Evolutionary conservation across 2,113 vertebrate genomes (phyloP), one percentile per base, ranked within the genome.

Genomic region (Mellivora capensis): DNA sequence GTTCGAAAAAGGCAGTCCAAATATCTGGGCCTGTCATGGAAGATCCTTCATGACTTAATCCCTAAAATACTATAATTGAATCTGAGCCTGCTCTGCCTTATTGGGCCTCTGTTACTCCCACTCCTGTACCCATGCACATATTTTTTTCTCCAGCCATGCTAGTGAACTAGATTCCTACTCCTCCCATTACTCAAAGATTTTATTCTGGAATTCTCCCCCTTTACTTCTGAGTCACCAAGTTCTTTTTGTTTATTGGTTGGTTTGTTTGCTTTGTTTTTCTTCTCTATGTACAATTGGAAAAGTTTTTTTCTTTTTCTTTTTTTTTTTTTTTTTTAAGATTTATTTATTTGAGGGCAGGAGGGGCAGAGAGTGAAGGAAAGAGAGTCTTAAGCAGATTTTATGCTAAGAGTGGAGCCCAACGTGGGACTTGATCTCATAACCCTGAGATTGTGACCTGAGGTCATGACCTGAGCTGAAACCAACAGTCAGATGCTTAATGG

Each of bases 111-210:
- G 4, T 25, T 8, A 3, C 44, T 31, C 2, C 7, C 15, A 1
- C 7, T 20, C 6, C 21, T 31, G 6, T 29, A 54, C 14, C 14
- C 0, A 1, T 15, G 15, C 29, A 7, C 17, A 47, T 1, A 7
- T 34, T 59, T 15, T 37, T 42, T 34, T 12, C 7, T 29, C 8
- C 6, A 69, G 2, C 3, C 27, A 6, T 2, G 1, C 6, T 8
- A 54, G 18, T n/a, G 14, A 62, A 44, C 3, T 4, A 18, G 10
- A 79, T 17, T 18, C 25, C 1, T 52, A 18, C 2, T 15, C 18
- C 2, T 20, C 34, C 7, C 2, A 0, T 5, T 4, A 31, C 10
- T 42, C 49, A 61, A 61, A 7, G 21, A 49, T n/a, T 90, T 88
- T 21, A 0, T 20, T 59, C 23, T n/a, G 20, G 20, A 84, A 57